Conservation (phyloP, 2,888 invertebrate species). For the Plutella xylostella region DNA sequence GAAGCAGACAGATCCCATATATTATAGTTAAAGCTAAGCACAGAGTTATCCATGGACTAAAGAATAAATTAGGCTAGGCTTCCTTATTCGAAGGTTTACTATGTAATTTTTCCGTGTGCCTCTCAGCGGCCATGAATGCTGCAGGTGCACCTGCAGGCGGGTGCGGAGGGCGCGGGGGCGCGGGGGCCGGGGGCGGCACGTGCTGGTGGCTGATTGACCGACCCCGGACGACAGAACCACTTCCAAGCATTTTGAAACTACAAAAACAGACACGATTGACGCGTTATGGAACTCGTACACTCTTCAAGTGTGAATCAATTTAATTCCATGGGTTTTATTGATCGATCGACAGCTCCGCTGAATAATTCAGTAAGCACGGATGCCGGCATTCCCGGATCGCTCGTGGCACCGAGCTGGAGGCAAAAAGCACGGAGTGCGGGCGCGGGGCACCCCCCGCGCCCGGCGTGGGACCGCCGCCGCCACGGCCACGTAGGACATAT, state of each 20-base stretch:
- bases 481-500: constrained; percentile 29
- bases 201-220: constrained; percentile 47
- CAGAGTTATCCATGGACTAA: too few species aligned
- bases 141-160: too few species aligned
- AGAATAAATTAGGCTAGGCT: too few species aligned
- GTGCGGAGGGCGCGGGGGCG: too few species aligned
- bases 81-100: too few species aligned
- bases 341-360: constrained; percentile 63
- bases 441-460: constrained; percentile 22
- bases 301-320: constrained; percentile 66
- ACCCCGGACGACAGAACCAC: constrained; percentile 51
- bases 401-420: constrained; percentile 35
- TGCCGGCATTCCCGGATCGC: constrained; percentile 51
- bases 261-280: constrained; percentile 47
- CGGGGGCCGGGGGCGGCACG: constrained; percentile 31
- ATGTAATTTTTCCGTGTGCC: too few species aligned
- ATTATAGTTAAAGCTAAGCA: too few species aligned
- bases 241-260: constrained; percentile 52
- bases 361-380: constrained; percentile 65
- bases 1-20: too few species aligned
- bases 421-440: constrained; percentile 36
- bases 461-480: constrained; percentile 52
- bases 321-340: constrained; percentile 64
- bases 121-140: too few species aligned
- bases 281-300: constrained; percentile 55